A percentile compares a stretch with the other conserved stretches of the same genome.
These are phyloP conservation scores for Meandrina meandrites DNA, from an alignment of 92 coral and sea anemone species.

Conservation along the genomic window DNA sequence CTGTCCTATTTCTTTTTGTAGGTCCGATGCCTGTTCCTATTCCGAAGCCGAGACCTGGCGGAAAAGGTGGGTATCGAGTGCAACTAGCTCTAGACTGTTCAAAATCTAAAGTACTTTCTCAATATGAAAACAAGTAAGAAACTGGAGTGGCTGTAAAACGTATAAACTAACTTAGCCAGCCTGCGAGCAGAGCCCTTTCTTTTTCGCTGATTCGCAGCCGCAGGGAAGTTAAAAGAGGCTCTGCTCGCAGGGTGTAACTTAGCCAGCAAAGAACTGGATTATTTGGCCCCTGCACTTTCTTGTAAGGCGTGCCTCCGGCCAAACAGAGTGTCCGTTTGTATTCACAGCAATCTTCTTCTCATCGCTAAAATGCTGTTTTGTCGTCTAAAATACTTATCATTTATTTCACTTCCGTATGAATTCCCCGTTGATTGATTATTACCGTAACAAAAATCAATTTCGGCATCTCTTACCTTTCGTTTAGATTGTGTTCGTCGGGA, in stretches of 20 bases:
- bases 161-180: not conserved
- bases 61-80: slow-evolving; percentile 46
- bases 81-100: not conserved
- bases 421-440: not conserved
- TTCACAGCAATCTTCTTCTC: not conserved
- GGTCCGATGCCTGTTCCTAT: slow-evolving; percentile 53
- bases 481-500: too few relatives aligned
- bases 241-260: too few relatives aligned
- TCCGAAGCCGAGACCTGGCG: slow-evolving; percentile 65
- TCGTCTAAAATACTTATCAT: not conserved
- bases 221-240: too few relatives aligned
- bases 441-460: not conserved
- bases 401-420: not conserved
- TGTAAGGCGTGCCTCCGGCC: not conserved
- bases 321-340: not conserved
- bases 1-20: not conserved
- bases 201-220: too few relatives aligned
- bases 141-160: too few relatives aligned
- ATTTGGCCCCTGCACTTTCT: not conserved
- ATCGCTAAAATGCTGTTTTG: not conserved
- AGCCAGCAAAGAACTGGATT: not conserved
- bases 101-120: not conserved
- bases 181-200: too few relatives aligned
- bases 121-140: too few relatives aligned
- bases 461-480: not conserved